A percentile compares a stretch with the other conserved stretches of the same genome.
phyloP scores from a whole-genome alignment of 2,888 invertebrate species.

The Drosophila maculinotata region DNA sequence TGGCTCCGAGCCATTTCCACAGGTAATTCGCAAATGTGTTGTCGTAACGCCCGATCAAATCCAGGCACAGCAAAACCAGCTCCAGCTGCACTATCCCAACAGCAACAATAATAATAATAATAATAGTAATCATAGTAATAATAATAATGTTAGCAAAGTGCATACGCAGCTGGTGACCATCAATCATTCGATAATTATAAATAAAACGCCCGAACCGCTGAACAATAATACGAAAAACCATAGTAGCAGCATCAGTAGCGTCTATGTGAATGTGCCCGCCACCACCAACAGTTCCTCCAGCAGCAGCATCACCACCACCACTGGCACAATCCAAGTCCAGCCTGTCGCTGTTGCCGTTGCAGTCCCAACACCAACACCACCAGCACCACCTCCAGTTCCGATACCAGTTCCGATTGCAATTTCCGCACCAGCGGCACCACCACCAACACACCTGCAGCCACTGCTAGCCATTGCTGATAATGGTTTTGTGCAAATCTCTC shows the following conservation, averaged over 20 bases:
- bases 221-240: slow-evolving; percentile 22
- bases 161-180: slow-evolving; percentile 83
- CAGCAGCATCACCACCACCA: slow-evolving; percentile 11
- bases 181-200: slow-evolving; percentile 85
- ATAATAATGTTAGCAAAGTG: slow-evolving; percentile 53
- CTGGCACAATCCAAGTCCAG: slow-evolving; percentile 13
- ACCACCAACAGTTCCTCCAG: slow-evolving; percentile 21
- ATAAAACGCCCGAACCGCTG: slow-evolving; percentile 83
- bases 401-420: slow-evolving; percentile 26
- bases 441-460: slow-evolving; percentile 56
- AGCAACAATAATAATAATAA: slow-evolving; percentile 51
- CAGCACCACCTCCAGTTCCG: slow-evolving; percentile 14
- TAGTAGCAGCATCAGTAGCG: slow-evolving; percentile 25
- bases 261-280: slow-evolving; percentile 66
- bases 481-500: slow-evolving; percentile 83
- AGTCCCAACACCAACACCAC: slow-evolving; percentile 6
- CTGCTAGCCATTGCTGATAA: slow-evolving; percentile 84
- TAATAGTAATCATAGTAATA: slow-evolving; percentile 39
- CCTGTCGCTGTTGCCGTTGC: neutral
- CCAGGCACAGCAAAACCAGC: slow-evolving; percentile 18
- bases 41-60: slow-evolving; percentile 59
- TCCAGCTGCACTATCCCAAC: slow-evolving; percentile 50
- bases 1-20: slow-evolving; percentile 85
- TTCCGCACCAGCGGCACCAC: slow-evolving; percentile 12
- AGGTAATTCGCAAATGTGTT: slow-evolving; percentile 83